A percentile compares a stretch with the other conserved stretches of the same genome.
Evolutionary conservation across 2,797 vertebrate genomes (phyloP).

Genomic region (Malurus leucopterus): DNA sequence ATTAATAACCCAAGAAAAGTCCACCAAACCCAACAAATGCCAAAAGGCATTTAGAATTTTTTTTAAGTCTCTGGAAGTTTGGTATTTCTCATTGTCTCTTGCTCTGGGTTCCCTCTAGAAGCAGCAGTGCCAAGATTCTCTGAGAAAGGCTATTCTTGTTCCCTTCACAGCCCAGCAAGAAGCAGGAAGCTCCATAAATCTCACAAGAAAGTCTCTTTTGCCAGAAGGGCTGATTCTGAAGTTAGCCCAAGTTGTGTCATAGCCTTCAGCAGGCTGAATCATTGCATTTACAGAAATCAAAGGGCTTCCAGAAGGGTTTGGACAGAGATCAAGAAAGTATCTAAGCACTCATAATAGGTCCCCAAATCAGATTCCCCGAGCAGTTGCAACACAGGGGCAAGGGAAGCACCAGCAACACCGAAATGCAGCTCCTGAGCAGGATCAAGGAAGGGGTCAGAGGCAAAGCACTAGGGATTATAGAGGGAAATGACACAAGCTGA

Average conservation of each 20-base stretch:
- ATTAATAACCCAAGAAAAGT: neutral
- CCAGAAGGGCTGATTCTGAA: constrained; percentile 32
- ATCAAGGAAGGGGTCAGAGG: neutral
- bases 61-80: neutral
- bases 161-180: constrained; percentile 22
- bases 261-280: constrained; percentile 24
- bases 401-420: neutral
- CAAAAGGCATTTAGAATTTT: neutral
- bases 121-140: constrained; percentile 38
- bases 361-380: neutral
- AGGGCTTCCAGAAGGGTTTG: neutral
- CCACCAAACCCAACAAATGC: neutral
- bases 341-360: neutral
- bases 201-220: constrained; percentile 33
- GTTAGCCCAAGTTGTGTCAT: constrained; percentile 40
- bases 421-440: neutral
- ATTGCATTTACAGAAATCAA: neutral
- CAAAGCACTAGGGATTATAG: neutral
- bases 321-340: neutral
- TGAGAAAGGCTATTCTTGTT: constrained; percentile 58
- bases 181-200: constrained; percentile 58
- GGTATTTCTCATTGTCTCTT: constrained; percentile 48
- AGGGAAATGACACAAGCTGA: neutral
- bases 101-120: constrained; percentile 38
- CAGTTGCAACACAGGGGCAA: neutral